These are phyloP conservation scores for Aphidoletes aphidimyza DNA, from an alignment of 2,888 invertebrate species.

Conservation along the genomic window DNA sequence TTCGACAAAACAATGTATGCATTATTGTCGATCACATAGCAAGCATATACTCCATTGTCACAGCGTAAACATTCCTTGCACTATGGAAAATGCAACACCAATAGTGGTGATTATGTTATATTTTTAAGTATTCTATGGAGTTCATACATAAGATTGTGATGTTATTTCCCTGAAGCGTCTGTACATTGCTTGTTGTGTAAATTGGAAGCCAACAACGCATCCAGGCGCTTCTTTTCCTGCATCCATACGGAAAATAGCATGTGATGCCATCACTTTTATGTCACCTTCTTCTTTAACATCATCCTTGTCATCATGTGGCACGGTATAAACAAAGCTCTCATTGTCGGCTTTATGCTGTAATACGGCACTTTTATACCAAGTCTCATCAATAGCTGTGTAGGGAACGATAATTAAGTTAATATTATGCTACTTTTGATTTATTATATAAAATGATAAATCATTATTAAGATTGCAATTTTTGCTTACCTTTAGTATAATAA, in stretches of 20 bases:
- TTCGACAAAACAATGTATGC: slow-evolving; percentile 83
- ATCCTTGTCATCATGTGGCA: slow-evolving; percentile 71
- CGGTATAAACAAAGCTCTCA: slow-evolving; percentile 81
- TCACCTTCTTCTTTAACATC: slow-evolving; percentile 66
- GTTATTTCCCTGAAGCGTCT: slow-evolving; percentile 78
- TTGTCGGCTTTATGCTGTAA: slow-evolving; percentile 82
- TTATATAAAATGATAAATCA: no score
- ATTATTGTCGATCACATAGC: slow-evolving; percentile 91
- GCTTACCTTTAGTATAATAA: slow-evolving; percentile 72
- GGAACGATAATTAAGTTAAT: no score
- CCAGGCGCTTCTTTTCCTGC: slow-evolving; percentile 82
- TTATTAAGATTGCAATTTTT: no score
- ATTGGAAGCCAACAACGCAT: slow-evolving; percentile 89
- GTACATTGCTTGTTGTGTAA: slow-evolving; percentile 77
- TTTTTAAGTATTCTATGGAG: not conserved
- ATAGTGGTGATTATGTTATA: not conserved
- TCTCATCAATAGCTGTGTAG: slow-evolving; percentile 90
- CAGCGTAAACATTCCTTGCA: slow-evolving; percentile 70
- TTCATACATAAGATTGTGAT: slow-evolving; percentile 67
- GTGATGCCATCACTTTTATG: slow-evolving; percentile 80
- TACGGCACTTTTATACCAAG: slow-evolving; percentile 91
- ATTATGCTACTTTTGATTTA: no score
- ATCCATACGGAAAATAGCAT: slow-evolving; percentile 85
- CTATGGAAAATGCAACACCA: slow-evolving; percentile 60
- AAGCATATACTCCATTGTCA: slow-evolving; percentile 74